phyloP scores from a whole-genome alignment of 2,888 invertebrate genomes.

The Ornithoptera priamus region DNA sequence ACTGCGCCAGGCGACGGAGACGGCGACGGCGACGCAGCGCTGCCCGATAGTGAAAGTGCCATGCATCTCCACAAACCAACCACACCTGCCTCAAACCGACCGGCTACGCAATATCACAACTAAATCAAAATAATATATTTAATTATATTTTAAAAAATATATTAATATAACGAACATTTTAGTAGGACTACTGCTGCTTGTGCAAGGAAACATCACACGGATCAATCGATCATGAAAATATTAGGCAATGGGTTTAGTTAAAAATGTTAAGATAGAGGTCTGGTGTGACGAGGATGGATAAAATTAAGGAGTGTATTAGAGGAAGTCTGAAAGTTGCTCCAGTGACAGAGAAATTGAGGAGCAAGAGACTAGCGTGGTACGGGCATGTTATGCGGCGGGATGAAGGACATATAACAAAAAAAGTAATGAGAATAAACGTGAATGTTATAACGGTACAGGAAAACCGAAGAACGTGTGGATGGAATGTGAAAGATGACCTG shows the following conservation, averaged over 20 bases:
- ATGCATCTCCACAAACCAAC: conserved; percentile 50
- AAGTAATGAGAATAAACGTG: no score
- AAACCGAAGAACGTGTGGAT: no score
- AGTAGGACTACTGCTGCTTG: neutral
- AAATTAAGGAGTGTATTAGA: no score
- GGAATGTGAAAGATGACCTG: no score
- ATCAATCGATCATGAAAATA: neutral
- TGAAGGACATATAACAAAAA: no score
- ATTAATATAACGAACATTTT: neutral
- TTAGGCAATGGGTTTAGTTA: neutral
- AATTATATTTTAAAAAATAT: neutral
- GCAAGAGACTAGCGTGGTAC: no score
- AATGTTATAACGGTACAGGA: no score
- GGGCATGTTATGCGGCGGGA: no score
- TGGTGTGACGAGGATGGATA: no score
- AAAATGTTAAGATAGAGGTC: no score
- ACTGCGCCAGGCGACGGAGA: conserved; percentile 47
- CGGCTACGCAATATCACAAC: conserved; percentile 5
- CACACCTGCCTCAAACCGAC: conserved; percentile 44
- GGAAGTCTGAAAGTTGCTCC: no score
- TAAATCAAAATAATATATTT: neutral
- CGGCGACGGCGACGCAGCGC: conserved; percentile 51
- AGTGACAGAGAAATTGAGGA: no score
- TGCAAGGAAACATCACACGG: neutral
- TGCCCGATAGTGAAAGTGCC: conserved; percentile 76